Evolutionary conservation across 2,888 invertebrate species (phyloP).

Genomic region (Nasonovia ribisnigri): DNA sequence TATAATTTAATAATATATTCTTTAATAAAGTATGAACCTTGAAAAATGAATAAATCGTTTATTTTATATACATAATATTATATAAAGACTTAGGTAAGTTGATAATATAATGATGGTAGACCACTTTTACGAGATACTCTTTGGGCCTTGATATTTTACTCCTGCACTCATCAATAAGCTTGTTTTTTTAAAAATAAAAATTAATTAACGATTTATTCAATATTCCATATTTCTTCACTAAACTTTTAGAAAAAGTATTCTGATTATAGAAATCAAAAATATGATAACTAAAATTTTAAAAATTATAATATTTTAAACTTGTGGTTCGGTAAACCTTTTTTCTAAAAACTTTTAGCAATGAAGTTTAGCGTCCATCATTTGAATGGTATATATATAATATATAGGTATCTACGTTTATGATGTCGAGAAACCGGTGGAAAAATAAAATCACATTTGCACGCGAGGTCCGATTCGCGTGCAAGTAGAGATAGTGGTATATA

Average conservation of each 20-base stretch:
- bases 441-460: constrained; percentile 5
- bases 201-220: background rate
- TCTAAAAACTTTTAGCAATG: background rate
- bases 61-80: too few relatives aligned
- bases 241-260: background rate
- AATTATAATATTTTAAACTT: background rate
- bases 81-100: background rate
- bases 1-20: background rate
- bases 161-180: background rate
- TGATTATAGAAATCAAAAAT: too few relatives aligned
- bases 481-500: background rate
- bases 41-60: background rate
- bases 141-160: background rate
- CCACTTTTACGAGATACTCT: background rate
- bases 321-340: background rate
- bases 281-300: too few relatives aligned
- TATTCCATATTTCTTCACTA: background rate
- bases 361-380: background rate
- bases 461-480: background rate
- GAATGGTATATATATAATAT: background rate
- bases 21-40: background rate
- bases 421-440: background rate
- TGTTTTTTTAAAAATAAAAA: background rate
- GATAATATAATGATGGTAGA: background rate
- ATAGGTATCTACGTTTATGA: background rate